phyloP scores from a whole-genome alignment of 2,797 vertebrate genomes.

The Cryptoblepharus egeriae region DNA sequence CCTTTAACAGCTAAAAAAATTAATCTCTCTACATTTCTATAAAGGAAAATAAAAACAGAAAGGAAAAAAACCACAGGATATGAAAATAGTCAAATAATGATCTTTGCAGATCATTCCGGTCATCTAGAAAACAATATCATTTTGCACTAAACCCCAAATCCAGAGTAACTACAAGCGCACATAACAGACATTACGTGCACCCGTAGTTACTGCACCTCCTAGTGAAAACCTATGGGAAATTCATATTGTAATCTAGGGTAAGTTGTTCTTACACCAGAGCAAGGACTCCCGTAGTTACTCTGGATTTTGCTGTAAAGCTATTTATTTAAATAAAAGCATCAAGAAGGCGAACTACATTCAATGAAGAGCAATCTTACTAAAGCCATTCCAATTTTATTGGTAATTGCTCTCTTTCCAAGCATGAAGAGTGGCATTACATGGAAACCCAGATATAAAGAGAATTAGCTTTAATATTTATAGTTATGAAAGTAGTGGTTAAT shows the following conservation, averaged over 20 bases:
- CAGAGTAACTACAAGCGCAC: no score
- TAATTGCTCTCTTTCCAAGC: background rate
- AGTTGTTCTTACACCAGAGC: no score
- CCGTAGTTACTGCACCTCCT: no score
- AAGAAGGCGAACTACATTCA: background rate
- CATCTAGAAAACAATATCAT: background rate
- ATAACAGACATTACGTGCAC: no score
- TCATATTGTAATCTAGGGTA: no score
- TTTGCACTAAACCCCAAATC: no score
- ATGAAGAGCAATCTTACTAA: background rate
- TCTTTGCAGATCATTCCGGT: background rate
- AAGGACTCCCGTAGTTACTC: no score
- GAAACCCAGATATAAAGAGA: background rate
- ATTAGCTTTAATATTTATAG: background rate
- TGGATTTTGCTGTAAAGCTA: no score
- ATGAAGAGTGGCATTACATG: background rate
- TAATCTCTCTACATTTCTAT: slow-evolving; percentile 6
- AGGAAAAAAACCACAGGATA: background rate
- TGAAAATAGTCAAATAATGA: background rate
- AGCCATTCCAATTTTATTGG: background rate
- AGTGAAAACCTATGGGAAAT: no score
- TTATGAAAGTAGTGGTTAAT: background rate
- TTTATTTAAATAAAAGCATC: background rate
- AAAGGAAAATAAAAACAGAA: background rate
- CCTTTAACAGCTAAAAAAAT: background rate